phyloP scores from a whole-genome alignment of 2,797 vertebrate genomes.

The Smutsia gigantea region DNA sequence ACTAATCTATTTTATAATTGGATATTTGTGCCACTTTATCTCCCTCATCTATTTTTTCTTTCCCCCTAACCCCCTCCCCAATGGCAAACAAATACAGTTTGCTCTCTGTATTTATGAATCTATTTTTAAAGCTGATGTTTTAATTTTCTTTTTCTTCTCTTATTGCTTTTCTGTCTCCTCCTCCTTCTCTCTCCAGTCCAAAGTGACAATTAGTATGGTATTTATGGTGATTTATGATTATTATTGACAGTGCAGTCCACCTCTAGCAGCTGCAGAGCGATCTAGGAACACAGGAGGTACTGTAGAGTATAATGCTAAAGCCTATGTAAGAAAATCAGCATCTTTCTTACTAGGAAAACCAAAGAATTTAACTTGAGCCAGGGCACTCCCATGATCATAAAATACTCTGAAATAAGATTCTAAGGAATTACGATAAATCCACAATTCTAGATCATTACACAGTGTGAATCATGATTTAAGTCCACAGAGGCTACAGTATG shows the following conservation, averaged over 20 bases:
- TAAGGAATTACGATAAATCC: background rate
- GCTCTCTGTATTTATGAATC: background rate
- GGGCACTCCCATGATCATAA: background rate
- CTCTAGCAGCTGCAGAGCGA: constrained; percentile 62
- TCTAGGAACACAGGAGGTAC: constrained; percentile 77
- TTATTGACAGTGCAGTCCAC: constrained; percentile 6
- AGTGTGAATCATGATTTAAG: background rate
- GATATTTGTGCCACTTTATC: too few species aligned
- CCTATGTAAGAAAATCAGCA: constrained; percentile 11
- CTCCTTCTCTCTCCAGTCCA: constrained; percentile 55
- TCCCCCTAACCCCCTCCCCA: too few species aligned
- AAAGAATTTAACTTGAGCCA: constrained; percentile 38
- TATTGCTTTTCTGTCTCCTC: background rate
- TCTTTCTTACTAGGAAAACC: constrained; percentile 53
- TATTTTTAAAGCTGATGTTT: background rate
- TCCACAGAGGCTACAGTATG: background rate
- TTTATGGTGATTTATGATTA: background rate
- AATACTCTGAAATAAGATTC: constrained; percentile 12
- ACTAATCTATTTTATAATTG: too few species aligned
- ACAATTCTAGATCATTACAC: background rate
- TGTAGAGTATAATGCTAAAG: constrained; percentile 14
- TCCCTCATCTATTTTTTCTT: too few species aligned
- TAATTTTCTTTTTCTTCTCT: background rate
- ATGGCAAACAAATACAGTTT: too few species aligned
- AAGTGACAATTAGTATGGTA: background rate